These are phyloP conservation scores for Tautogolabrus adspersus DNA, from an alignment of 2,113 vertebrate genomes.

Conservation along the genomic window DNA sequence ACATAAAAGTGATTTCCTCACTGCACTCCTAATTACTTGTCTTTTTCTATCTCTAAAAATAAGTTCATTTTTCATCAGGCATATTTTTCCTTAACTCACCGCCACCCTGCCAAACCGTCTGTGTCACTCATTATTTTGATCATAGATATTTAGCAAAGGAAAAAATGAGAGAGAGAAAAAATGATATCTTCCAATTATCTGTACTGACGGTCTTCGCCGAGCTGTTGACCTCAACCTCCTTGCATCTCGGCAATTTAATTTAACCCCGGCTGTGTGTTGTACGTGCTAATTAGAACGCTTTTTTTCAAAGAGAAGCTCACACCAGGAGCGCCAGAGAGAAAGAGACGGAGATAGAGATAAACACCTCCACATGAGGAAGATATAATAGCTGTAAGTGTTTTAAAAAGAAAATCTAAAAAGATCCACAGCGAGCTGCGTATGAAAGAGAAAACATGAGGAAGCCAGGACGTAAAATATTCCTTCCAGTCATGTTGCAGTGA, in stretches of 20 bases:
- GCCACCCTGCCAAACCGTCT: slow-evolving; percentile 51
- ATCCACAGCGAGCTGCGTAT: slow-evolving; percentile 15
- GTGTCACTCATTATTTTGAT: slow-evolving; percentile 78
- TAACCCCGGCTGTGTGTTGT: slow-evolving; percentile 75
- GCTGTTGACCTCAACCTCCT: slow-evolving; percentile 81
- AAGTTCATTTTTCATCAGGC: slow-evolving; percentile 65
- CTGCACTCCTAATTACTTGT: slow-evolving; percentile 72
- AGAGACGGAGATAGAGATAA: slow-evolving; percentile 57
- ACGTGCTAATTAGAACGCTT: slow-evolving; percentile 80
- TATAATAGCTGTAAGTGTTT: slow-evolving; percentile 51
- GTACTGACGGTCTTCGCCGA: slow-evolving; percentile 74
- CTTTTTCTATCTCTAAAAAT: slow-evolving; percentile 73
- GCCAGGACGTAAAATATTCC: background rate
- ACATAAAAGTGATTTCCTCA: slow-evolving; percentile 71
- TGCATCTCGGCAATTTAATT: slow-evolving; percentile 83
- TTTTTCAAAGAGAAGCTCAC: slow-evolving; percentile 77
- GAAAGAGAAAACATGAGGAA: slow-evolving; percentile 11
- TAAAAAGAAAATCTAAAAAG: slow-evolving; percentile 41
- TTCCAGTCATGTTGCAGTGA: slow-evolving; percentile 6
- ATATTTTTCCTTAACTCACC: slow-evolving; percentile 40
- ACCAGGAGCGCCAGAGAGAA: slow-evolving; percentile 34
- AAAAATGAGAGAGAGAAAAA: slow-evolving; percentile 11
- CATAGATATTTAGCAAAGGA: slow-evolving; percentile 72
- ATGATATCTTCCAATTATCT: slow-evolving; percentile 79
- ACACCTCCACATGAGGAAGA: slow-evolving; percentile 56